Evolutionary conservation across 2,797 vertebrate genomes (phyloP).

Genomic region (Anabacerthia variegaticeps): DNA sequence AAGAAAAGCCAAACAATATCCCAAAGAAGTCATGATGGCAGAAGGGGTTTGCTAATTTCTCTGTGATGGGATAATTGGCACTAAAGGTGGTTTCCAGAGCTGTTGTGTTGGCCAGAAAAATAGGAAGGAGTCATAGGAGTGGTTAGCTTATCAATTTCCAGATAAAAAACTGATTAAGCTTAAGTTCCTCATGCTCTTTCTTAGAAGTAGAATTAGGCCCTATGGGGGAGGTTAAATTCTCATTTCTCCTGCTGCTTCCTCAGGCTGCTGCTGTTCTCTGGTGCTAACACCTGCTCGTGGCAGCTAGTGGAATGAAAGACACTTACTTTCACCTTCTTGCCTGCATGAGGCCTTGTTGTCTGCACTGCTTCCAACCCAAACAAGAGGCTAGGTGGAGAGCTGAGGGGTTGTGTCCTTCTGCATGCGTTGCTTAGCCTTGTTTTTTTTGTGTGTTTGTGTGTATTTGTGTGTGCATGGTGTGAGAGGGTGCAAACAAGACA

Average conservation of each 20-base stretch:
- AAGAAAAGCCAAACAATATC: not conserved
- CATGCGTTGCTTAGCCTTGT: constrained; percentile 43
- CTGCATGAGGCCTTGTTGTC: constrained; percentile 33
- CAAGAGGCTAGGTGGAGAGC: not conserved
- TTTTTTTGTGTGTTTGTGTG: not conserved
- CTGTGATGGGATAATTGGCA: not conserved
- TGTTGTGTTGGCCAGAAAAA: not conserved
- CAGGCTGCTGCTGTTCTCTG: constrained; percentile 6
- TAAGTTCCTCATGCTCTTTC: not conserved
- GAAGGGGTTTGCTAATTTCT: not conserved
- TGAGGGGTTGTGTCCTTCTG: not conserved
- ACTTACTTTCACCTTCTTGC: constrained; percentile 16
- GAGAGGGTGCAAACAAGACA: not conserved
- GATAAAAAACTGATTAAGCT: not conserved
- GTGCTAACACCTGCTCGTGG: constrained; percentile 35
- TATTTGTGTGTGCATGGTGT: not conserved
- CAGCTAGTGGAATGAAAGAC: constrained; percentile 33
- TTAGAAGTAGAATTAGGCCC: not conserved
- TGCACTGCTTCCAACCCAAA: constrained; percentile 17
- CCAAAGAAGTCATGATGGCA: not conserved
- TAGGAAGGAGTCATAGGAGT: constrained; percentile 13
- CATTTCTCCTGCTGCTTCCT: constrained; percentile 29
- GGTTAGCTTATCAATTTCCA: not conserved
- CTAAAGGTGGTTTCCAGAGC: not conserved
- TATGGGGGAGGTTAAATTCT: constrained; percentile 2